Base-by-base conservation (phyloP, 2,888 invertebrate species). In the Bursaphelenchus okinawaensis region DNA sequence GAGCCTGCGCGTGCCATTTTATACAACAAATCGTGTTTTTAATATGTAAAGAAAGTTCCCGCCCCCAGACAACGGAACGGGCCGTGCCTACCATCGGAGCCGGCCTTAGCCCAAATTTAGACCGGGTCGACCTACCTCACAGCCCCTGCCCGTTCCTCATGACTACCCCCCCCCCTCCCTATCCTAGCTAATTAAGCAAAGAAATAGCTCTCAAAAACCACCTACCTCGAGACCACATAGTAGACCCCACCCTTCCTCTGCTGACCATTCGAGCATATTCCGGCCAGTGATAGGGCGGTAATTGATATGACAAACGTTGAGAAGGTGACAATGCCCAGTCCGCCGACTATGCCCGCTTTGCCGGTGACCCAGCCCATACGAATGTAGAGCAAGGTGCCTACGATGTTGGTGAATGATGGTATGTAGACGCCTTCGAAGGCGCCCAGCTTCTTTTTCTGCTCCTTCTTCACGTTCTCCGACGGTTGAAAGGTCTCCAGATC, bases 291-390 rank as follows among this genome's bases (percentile, higher is more conserved):
- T 9, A 72, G 20, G 26, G 69, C 69, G n/a, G 69, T 68, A 12
- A 69, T 40, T 4, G 40, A 26, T 52, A 69, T 65, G 9, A 69
- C 66, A 22, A 69, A 59, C 26, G 71, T 71, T 9, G 66, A 67
- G 62, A 69, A 69, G 19, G 60, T 28, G 6, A 69, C 69, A 27
- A 69, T 68, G 19, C 62, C 63, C n/a, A 72, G 51, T 19, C 69
- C 69, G 8, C 58, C 60, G 68, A 67, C 24, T 51, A 69, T 63
- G 24, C 70, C 70, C 16, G 70, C 70, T 20, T 70, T 69, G 6
- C 70, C 70, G 3, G 69, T 63, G 4, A 70, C 70, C 51, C 52
- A 70, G n/a, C 70, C 70, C 70, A 70, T 70, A 12, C 70, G 67
- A 51, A 69, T 54, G 50, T 70, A 70, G n/a, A 70, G 59, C 28